Conservation (phyloP, 2,797 vertebrate genomes). For the Enteromius treurensis region DNA sequence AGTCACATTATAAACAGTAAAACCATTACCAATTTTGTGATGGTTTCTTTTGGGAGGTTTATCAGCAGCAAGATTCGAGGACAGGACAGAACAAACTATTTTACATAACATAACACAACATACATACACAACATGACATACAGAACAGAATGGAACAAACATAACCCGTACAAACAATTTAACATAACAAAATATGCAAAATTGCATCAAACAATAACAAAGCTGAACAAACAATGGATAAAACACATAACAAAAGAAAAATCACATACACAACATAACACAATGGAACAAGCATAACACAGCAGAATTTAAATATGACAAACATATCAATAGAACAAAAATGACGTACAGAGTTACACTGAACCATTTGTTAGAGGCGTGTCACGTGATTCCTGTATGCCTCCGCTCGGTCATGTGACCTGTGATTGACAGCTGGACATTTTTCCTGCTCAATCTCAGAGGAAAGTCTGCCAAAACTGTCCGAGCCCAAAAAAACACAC, state of each 20-base stretch:
- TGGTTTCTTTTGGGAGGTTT: too few species aligned
- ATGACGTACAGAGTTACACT: background rate
- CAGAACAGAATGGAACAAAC: background rate
- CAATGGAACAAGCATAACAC: background rate
- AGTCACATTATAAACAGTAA: too few species aligned
- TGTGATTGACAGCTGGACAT: conserved; percentile 51
- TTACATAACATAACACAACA: background rate
- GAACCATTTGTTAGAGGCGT: background rate
- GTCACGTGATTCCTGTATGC: conserved; percentile 51
- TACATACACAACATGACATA: background rate
- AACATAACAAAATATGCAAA: background rate
- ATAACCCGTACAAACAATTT: background rate
- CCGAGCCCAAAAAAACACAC: background rate
- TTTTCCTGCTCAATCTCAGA: conserved; percentile 46
- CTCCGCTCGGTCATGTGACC: conserved; percentile 75
- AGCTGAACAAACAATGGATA: background rate
- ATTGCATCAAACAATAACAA: background rate
- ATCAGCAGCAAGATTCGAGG: too few species aligned
- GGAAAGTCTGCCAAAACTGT: background rate
- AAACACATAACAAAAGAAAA: background rate
- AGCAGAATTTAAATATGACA: background rate
- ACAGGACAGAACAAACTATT: background rate
- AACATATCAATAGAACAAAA: background rate
- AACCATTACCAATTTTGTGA: too few species aligned
- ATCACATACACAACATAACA: background rate